Conservation (phyloP, 1,140 invertebrate genomes). For the Augochlora pura region DNA sequence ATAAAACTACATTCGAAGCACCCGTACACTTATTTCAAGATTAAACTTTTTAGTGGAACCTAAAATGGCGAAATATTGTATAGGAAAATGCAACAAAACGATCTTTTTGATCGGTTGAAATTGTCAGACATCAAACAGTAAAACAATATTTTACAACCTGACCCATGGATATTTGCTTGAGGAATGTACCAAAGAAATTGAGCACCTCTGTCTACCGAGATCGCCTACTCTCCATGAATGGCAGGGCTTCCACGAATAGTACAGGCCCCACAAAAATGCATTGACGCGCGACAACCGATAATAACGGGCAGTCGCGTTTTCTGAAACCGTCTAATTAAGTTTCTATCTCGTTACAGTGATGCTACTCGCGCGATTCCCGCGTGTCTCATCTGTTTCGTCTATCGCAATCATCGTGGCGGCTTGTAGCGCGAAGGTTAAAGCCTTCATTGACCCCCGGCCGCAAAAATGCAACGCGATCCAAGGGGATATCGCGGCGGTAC, state of each 20-base stretch:
- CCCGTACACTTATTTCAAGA: too few relatives aligned
- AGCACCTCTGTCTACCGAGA: slow-evolving; percentile 37
- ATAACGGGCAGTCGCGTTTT: neutral
- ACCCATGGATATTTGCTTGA: too few relatives aligned
- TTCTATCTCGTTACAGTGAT: slow-evolving; percentile 21
- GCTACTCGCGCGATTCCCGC: neutral
- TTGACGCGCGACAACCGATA: neutral
- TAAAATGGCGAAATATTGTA: too few relatives aligned
- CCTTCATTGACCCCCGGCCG: neutral
- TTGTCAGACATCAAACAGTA: too few relatives aligned
- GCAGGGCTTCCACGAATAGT: slow-evolving; percentile 59
- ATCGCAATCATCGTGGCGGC: neutral
- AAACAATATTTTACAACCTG: too few relatives aligned
- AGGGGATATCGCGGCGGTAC: neutral
- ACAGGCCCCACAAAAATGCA: slow-evolving; percentile 50
- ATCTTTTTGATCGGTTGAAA: too few relatives aligned
- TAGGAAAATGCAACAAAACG: too few relatives aligned
- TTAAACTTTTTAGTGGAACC: too few relatives aligned
- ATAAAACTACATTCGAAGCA: too few relatives aligned
- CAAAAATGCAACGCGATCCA: neutral
- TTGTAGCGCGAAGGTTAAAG: neutral
- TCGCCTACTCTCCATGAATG: slow-evolving; percentile 58
- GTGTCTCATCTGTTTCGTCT: slow-evolving; percentile 9
- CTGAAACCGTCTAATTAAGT: slow-evolving; percentile 26
- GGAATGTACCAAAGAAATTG: slow-evolving; percentile 7